Evolutionary conservation across 2,113 vertebrate species (phyloP).

Genomic region (Elachura formosa): DNA sequence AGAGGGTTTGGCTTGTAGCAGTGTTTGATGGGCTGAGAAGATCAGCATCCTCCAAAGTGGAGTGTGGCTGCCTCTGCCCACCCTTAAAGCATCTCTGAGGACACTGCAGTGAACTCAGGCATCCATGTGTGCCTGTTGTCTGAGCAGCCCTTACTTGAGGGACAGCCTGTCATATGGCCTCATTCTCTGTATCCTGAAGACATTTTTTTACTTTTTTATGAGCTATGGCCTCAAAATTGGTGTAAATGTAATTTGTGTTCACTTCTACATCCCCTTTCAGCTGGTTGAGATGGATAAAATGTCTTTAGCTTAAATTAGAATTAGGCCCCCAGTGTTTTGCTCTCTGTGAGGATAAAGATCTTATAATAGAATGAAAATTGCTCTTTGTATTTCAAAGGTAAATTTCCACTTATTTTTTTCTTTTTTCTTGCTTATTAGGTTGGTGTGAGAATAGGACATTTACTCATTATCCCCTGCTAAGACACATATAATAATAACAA

Average conservation of each 20-base stretch:
- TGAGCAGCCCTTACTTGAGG: background rate
- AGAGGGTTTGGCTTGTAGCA: background rate
- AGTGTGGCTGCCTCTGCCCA: background rate
- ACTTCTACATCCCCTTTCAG: background rate
- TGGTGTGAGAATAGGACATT: background rate
- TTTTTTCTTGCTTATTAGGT: background rate
- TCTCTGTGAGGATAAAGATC: conserved; percentile 14
- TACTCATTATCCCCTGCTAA: background rate
- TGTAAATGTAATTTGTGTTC: background rate
- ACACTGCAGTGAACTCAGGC: background rate
- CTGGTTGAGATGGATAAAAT: background rate
- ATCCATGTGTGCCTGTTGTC: background rate
- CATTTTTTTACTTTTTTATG: background rate
- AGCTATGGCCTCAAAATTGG: background rate
- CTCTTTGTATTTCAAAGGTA: conserved; percentile 5
- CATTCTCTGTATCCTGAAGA: background rate
- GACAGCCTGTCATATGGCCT: background rate
- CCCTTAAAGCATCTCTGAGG: background rate
- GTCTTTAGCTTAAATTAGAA: conserved; percentile 39
- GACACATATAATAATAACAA: background rate
- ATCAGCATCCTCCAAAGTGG: background rate
- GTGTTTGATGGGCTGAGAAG: background rate
- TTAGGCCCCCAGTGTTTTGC: conserved; percentile 16
- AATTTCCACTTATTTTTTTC: background rate
- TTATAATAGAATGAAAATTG: conserved; percentile 25